These are phyloP conservation scores for Hirtodrosophila confusa DNA, from an alignment of 2,888 invertebrate genomes.

Conservation along the genomic window DNA sequence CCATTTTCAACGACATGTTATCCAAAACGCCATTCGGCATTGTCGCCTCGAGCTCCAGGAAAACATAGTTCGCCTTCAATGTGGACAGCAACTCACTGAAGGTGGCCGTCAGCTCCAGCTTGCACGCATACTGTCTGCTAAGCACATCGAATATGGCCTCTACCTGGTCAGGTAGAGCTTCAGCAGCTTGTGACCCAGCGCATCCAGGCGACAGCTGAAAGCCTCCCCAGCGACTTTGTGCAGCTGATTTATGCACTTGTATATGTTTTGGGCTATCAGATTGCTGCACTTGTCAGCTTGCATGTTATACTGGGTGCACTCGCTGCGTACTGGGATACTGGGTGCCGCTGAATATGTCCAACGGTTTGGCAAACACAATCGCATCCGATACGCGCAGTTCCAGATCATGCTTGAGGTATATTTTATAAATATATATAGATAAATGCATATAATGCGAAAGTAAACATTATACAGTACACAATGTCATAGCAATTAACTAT, in stretches of 20 bases:
- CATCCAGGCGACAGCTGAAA: slow-evolving; percentile 80
- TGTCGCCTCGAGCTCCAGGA: slow-evolving; percentile 82
- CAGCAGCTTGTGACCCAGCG: slow-evolving; percentile 74
- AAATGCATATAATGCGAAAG: too few relatives aligned
- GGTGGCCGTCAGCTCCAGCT: slow-evolving; percentile 76
- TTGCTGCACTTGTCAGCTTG: slow-evolving; percentile 84
- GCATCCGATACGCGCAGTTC: slow-evolving; percentile 84
- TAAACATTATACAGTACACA: too few relatives aligned
- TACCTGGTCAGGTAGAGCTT: slow-evolving; percentile 77
- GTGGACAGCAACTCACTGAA: slow-evolving; percentile 80
- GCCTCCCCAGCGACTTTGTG: slow-evolving; percentile 76
- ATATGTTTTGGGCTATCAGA: slow-evolving; percentile 82
- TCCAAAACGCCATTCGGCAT: slow-evolving; percentile 81
- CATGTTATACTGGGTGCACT: slow-evolving; percentile 83
- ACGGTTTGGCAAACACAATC: slow-evolving; percentile 83
- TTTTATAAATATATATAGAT: too few relatives aligned
- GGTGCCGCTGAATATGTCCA: slow-evolving; percentile 83
- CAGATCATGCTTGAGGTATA: slow-evolving; percentile 82
- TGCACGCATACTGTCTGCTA: slow-evolving; percentile 82
- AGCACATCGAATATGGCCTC: slow-evolving; percentile 79
- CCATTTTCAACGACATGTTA: slow-evolving; percentile 81
- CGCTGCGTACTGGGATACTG: slow-evolving; percentile 81
- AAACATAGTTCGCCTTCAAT: slow-evolving; percentile 81
- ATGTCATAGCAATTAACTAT: too few relatives aligned
- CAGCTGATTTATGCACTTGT: slow-evolving; percentile 79